Percentiles rank a stretch among this genome's conserved stretches.
phyloP scores from a whole-genome alignment of 2,113 vertebrate species.

The Alosa alosa region DNA sequence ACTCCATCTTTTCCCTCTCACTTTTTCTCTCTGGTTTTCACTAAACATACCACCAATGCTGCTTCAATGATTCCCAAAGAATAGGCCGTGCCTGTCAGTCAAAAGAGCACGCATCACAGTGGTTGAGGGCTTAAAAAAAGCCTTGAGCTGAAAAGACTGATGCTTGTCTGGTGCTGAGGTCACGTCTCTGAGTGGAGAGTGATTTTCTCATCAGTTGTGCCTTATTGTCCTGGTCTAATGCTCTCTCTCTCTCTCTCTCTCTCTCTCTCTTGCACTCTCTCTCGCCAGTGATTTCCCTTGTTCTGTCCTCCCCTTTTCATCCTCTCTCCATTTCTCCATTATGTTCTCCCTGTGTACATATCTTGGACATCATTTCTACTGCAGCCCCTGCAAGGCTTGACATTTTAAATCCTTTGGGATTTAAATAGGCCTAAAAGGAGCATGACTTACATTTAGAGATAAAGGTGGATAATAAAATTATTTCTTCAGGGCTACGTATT shows the following conservation, averaged over 20 bases:
- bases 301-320: background rate
- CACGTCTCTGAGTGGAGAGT: background rate
- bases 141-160: background rate
- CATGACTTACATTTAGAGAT: background rate
- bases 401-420: background rate
- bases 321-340: background rate
- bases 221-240: background rate
- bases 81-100: background rate
- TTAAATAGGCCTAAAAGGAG: background rate
- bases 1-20: background rate
- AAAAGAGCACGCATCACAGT: background rate
- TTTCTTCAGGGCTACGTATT: background rate
- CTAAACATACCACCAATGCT: slow-evolving; percentile 26
- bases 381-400: background rate
- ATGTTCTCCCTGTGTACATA: background rate
- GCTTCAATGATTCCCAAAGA: slow-evolving; percentile 11
- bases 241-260: background rate
- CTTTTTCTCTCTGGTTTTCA: background rate
- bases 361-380: background rate
- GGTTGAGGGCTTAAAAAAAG: background rate
- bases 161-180: background rate
- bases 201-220: background rate
- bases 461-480: background rate
- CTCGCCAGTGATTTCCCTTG: background rate
- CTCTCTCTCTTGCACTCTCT: too few species aligned